phyloP scores from a whole-genome alignment of 2,888 invertebrate species.

The Epistrophe eligans region DNA sequence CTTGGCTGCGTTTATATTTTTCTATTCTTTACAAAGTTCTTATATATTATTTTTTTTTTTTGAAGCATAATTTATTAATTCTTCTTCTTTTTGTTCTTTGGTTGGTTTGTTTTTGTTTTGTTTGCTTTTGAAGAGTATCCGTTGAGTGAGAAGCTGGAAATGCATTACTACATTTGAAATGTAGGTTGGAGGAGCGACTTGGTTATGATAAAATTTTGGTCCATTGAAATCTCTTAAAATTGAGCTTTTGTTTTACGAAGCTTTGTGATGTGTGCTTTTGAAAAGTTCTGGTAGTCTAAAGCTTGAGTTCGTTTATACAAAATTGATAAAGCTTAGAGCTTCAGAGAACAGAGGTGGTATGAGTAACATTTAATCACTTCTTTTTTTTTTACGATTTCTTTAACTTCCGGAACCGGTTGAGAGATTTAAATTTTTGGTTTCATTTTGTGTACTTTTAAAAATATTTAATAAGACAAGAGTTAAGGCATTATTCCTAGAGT shows the following conservation, averaged over 20 bases:
- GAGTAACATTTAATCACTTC: neutral
- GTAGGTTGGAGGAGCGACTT: neutral
- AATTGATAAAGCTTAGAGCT: neutral
- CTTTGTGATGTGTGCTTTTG: neutral
- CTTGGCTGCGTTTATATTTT: constrained; percentile 14
- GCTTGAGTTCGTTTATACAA: neutral
- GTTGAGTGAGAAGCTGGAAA: neutral
- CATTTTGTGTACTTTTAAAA: neutral
- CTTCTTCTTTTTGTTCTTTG: constrained; percentile 5
- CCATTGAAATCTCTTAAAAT: neutral
- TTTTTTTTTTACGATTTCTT: neutral
- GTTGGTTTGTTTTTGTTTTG: constrained; percentile 57
- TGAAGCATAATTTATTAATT: constrained; percentile 29
- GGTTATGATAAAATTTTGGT: neutral
- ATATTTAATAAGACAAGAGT: neutral
- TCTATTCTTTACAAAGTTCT: constrained; percentile 25
- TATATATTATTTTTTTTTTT: neutral
- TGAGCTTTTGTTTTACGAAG: neutral
- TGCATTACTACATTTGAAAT: neutral
- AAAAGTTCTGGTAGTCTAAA: neutral
- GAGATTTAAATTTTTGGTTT: neutral
- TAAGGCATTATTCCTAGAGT: too few species aligned
- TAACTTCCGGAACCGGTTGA: constrained; percentile 3
- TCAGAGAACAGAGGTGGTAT: neutral
- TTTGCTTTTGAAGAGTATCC: constrained; percentile 32